Conservation (phyloP, 2,113 vertebrate genomes). For the Callipepla squamata region DNA sequence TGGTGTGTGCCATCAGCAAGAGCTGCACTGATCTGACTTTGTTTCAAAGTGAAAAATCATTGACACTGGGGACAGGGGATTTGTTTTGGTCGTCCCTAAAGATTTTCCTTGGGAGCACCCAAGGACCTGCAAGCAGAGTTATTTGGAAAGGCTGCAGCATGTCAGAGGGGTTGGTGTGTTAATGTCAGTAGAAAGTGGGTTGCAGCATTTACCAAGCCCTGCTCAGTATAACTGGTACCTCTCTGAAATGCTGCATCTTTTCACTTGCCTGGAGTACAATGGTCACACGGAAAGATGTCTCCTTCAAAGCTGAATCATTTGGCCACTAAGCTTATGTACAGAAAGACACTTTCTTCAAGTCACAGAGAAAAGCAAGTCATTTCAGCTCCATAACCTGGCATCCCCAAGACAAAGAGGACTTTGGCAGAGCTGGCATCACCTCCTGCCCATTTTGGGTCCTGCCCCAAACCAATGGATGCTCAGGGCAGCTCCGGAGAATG, state of each 20-base stretch:
- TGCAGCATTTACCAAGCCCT: background rate
- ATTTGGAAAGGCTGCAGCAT: rapidly evolving
- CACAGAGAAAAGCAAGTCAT: background rate
- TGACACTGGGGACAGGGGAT: background rate
- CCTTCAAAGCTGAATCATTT: background rate
- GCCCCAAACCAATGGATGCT: rapidly evolving
- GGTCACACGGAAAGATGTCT: background rate
- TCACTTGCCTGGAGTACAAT: background rate
- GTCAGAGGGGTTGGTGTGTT: background rate
- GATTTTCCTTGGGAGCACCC: background rate
- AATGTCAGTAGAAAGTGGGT: background rate
- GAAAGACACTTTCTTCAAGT: background rate
- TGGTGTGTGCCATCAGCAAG: background rate
- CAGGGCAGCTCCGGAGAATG: background rate
- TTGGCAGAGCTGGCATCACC: background rate
- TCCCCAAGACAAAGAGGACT: background rate
- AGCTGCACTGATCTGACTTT: background rate
- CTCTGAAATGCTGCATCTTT: background rate
- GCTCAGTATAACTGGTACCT: rapidly evolving
- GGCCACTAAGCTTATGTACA: background rate
- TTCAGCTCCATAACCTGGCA: background rate
- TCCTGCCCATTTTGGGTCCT: background rate
- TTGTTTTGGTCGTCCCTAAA: background rate
- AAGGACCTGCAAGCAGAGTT: background rate
- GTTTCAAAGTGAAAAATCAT: background rate